Evolutionary conservation across 1,140 invertebrate genomes (phyloP).

Genomic region (Drosophila fuyamai): DNA sequence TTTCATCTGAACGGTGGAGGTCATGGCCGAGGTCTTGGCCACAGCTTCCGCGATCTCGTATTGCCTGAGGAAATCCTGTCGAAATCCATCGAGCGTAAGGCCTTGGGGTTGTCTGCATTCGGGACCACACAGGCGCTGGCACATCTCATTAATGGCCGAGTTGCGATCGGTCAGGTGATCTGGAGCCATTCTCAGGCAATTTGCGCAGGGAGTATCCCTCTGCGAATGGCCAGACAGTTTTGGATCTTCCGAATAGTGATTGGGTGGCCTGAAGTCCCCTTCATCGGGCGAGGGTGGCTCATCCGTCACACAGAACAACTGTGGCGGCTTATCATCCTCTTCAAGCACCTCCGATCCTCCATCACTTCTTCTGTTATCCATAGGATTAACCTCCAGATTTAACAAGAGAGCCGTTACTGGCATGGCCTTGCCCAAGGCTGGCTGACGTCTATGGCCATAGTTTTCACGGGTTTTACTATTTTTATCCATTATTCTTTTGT

Average conservation of each 20-base stretch:
- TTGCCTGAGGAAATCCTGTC: slow-evolving; percentile 85
- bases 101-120: slow-evolving; percentile 63
- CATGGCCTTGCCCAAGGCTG: slow-evolving; percentile 80
- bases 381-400: slow-evolving; percentile 47
- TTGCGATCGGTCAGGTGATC: slow-evolving; percentile 19
- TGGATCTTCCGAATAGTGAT: slow-evolving; percentile 12
- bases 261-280: slow-evolving; percentile 12
- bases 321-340: slow-evolving; percentile 62
- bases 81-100: slow-evolving; percentile 59
- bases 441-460: slow-evolving; percentile 73
- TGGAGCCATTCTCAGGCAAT: slow-evolving; percentile 50
- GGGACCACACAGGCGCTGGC: slow-evolving; percentile 65
- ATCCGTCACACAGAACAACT: slow-evolving; percentile 54
- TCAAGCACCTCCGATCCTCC: slow-evolving; percentile 16
- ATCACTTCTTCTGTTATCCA: slow-evolving; percentile 29
- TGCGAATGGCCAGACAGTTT: slow-evolving; percentile 39
- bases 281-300: slow-evolving; percentile 58
- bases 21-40: slow-evolving; percentile 86
- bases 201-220: slow-evolving; percentile 55
- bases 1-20: slow-evolving; percentile 86
- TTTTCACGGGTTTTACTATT: slow-evolving; percentile 42
- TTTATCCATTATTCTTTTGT: slow-evolving; percentile 47
- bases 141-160: slow-evolving; percentile 76
- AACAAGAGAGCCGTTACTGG: slow-evolving; percentile 76
- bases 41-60: slow-evolving; percentile 87